Conservation (phyloP, 2,113 vertebrate genomes). For the Cyanistes caeruleus region DNA sequence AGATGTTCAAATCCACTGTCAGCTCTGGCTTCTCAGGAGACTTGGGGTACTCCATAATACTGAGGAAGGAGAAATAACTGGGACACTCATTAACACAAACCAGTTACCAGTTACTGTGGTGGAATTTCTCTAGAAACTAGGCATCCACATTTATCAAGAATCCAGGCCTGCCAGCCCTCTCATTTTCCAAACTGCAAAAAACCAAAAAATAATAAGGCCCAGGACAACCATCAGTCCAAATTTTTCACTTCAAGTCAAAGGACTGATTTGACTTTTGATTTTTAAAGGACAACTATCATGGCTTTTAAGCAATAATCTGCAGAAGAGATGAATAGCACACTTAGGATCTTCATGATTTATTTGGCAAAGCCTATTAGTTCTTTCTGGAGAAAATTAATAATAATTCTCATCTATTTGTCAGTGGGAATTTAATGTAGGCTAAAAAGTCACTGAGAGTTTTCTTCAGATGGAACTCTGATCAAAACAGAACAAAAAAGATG, state of each 20-base stretch:
- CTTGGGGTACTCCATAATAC: background rate
- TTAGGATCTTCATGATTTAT: background rate
- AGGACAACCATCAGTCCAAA: background rate
- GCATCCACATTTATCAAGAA: background rate
- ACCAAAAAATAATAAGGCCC: background rate
- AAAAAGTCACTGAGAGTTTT: background rate
- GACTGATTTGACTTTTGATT: background rate
- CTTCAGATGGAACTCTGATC: background rate
- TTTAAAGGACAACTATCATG: background rate
- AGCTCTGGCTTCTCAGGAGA: background rate
- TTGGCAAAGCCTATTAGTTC: background rate
- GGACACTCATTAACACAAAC: background rate
- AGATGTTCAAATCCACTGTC: background rate
- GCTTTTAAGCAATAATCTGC: background rate
- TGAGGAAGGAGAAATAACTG: background rate
- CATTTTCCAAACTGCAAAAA: background rate
- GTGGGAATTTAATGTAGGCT: background rate
- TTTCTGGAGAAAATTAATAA: background rate
- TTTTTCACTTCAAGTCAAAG: background rate
- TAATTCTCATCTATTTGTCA: background rate
- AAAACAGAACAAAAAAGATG: conserved; percentile 13
- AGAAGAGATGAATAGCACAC: background rate
- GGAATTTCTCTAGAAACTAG: fast-evolving
- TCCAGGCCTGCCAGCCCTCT: background rate
- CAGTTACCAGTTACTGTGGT: no score